These are phyloP conservation scores for Gymnarchus niloticus DNA, from an alignment of 2,113 vertebrate species.

Conservation along the genomic window DNA sequence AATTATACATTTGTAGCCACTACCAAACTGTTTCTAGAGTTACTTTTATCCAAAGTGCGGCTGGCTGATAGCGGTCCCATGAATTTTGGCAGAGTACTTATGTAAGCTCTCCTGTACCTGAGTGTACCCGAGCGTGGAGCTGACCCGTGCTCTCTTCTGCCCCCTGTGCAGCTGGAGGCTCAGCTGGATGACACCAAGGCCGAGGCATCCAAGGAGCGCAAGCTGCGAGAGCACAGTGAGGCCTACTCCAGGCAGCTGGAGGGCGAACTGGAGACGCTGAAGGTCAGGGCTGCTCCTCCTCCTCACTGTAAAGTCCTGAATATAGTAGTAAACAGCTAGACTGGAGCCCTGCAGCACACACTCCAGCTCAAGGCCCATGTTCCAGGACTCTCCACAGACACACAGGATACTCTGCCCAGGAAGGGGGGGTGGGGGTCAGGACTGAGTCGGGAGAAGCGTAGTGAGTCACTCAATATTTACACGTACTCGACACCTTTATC, in stretches of 20 bases:
- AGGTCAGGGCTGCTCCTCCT: constrained; percentile 61
- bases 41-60: neutral
- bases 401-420: too few relatives aligned
- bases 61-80: neutral
- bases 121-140: neutral
- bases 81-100: neutral
- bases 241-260: constrained; percentile 85
- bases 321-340: too few relatives aligned
- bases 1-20: neutral
- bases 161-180: constrained; percentile 73
- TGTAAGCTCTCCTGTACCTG: constrained; percentile 13
- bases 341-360: too few relatives aligned
- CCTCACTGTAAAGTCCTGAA: neutral
- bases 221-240: constrained; percentile 88
- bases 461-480: too few relatives aligned
- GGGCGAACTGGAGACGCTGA: constrained; percentile 79
- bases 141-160: constrained; percentile 14
- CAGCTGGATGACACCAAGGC: constrained; percentile 78
- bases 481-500: too few relatives aligned
- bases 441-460: too few relatives aligned
- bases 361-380: too few relatives aligned
- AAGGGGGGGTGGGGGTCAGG: too few relatives aligned
- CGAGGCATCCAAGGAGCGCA: constrained; percentile 86
- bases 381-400: too few relatives aligned
- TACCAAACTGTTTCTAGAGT: neutral